phyloP scores from a whole-genome alignment of 2,888 invertebrate genomes.

The Troglohyphantes excavatus region DNA sequence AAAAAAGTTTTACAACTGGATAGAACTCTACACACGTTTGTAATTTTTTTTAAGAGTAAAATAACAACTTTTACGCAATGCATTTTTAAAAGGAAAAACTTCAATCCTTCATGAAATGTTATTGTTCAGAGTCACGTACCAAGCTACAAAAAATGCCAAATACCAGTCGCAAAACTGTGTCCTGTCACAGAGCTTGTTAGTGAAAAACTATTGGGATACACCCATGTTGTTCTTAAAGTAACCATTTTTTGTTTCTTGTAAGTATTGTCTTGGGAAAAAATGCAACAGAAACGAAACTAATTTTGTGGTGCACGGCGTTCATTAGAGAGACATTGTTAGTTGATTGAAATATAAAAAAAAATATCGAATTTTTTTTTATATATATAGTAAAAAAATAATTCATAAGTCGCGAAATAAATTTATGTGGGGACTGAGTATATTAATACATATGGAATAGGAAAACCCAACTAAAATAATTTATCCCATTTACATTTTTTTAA shows the following conservation, averaged over 20 bases:
- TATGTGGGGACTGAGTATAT: too few species aligned
- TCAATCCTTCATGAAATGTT: background rate
- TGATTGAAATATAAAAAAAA: background rate
- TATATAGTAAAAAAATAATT: too few species aligned
- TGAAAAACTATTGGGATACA: conserved; percentile 27
- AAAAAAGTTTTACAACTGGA: background rate
- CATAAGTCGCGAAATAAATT: too few species aligned
- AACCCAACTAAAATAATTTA: too few species aligned
- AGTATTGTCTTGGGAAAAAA: background rate
- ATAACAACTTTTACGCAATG: background rate
- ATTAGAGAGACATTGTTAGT: conserved; percentile 18
- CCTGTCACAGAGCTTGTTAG: conserved; percentile 61
- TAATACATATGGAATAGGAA: too few species aligned
- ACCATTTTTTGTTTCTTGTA: background rate
- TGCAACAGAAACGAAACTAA: conserved; percentile 46
- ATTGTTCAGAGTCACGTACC: conserved; percentile 54
- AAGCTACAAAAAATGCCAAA: conserved; percentile 6
- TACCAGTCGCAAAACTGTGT: background rate
- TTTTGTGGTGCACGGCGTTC: conserved; percentile 23
- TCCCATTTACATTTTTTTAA: too few species aligned
- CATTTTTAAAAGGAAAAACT: background rate
- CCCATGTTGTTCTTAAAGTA: background rate
- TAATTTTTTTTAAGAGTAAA: background rate
- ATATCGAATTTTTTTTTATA: too few species aligned
- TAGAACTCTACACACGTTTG: background rate